These are phyloP conservation scores for Tetanocera ferruginea DNA, from an alignment of 2,888 invertebrate genomes.

Conservation along the genomic window DNA sequence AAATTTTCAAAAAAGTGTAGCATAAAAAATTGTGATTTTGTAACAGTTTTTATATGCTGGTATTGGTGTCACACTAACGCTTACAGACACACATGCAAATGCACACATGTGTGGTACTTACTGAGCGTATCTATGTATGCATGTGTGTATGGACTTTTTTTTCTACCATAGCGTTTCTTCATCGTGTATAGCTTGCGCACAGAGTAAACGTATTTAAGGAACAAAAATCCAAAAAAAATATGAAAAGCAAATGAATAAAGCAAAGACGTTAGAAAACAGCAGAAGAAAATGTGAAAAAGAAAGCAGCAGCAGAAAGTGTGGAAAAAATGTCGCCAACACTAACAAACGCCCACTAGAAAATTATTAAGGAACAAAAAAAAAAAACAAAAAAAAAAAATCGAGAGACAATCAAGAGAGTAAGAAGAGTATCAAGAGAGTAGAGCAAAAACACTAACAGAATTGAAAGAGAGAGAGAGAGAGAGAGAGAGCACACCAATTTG, in stretches of 20 bases:
- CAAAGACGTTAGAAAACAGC: background rate
- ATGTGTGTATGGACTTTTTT: slow-evolving; percentile 47
- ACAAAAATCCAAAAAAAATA: slow-evolving; percentile 11
- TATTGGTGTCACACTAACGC: slow-evolving; percentile 37
- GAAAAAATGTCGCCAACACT: slow-evolving; percentile 15
- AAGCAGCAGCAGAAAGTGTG: slow-evolving; percentile 11
- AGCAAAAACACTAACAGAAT: background rate
- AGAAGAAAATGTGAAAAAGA: background rate
- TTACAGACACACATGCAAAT: slow-evolving; percentile 18
- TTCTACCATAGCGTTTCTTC: slow-evolving; percentile 18
- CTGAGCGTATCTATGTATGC: slow-evolving; percentile 39
- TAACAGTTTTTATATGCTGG: slow-evolving; percentile 36
- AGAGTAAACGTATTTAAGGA: slow-evolving; percentile 11
- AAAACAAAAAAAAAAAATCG: background rate
- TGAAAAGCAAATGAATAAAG: background rate
- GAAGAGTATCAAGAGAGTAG: background rate
- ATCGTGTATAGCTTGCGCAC: slow-evolving; percentile 27
- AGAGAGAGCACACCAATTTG: background rate
- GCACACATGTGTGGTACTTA: slow-evolving; percentile 10
- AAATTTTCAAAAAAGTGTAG: background rate
- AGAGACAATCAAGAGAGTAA: background rate
- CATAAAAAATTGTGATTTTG: slow-evolving; percentile 43
- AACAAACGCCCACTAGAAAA: slow-evolving; percentile 20
- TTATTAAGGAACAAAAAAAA: background rate
- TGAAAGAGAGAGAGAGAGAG: background rate